These are phyloP conservation scores for Neoaliturus tenellus DNA, from an alignment of 2,888 invertebrate genomes.

Conservation along the genomic window DNA sequence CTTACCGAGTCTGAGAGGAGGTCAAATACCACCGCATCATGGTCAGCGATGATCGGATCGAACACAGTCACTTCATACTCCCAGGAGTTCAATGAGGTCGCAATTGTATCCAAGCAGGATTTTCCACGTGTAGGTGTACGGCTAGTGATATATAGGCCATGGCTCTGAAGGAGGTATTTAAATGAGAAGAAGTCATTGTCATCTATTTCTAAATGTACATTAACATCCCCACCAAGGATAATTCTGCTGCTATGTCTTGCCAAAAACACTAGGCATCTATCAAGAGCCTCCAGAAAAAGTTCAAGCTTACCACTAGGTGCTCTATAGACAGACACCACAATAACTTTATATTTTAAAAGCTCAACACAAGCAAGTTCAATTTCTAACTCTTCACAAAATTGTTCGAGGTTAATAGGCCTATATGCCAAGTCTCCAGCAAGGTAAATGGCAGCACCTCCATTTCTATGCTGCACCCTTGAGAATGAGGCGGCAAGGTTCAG, in stretches of 20 bases:
- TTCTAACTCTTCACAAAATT: background rate
- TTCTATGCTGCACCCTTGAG: background rate
- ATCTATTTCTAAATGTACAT: background rate
- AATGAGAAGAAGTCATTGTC: background rate
- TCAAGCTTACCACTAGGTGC: background rate
- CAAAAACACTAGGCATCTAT: background rate
- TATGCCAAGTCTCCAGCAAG: background rate
- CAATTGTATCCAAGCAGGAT: conserved; percentile 9
- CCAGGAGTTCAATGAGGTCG: background rate
- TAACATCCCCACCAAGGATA: background rate
- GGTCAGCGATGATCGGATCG: conserved; percentile 3
- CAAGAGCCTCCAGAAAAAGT: background rate
- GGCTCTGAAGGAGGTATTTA: background rate
- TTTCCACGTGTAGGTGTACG: background rate
- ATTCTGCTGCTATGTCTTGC: background rate
- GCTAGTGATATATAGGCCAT: conserved; percentile 7
- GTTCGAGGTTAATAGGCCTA: background rate
- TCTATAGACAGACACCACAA: background rate
- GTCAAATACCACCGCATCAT: background rate
- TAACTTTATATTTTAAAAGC: background rate
- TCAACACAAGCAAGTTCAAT: background rate
- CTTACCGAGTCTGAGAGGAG: background rate
- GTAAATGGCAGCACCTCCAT: background rate
- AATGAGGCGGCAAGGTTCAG: background rate
- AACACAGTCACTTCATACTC: background rate